Evolutionary conservation across 23 tunicate species (phyloP), one percentile per base, ranked within the genome.

Genomic region (Styela clava): DNA sequence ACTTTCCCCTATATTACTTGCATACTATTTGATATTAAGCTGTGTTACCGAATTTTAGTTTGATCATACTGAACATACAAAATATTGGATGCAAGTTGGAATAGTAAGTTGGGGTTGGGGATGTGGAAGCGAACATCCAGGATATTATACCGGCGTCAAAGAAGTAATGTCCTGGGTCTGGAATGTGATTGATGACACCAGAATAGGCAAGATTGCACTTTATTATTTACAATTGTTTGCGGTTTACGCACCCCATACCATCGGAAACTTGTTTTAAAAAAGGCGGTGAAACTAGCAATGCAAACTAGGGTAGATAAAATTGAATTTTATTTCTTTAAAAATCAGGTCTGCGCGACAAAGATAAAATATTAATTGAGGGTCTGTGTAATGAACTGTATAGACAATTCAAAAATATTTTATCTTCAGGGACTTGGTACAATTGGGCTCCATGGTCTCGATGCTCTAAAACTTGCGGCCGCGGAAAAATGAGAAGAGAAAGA

Each of bases 51-150:
- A 27, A 24, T 65, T 71, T 30, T 5, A 71, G 77, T 28, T 71
- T 22, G 29, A 71, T 7, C 12, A 22, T 3, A 18, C 32, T 3
- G 35, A 31, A 16, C 77, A 29, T 16, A 71, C 77, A 30, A 71
- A 71, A 3, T 76, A 44, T 44, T 76, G 81, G 81, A 44, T 52
- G 44, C 81, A 76, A 0, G 37, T 76, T 25, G 81, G 81, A 16
- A 52, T 76, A 16, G 81, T 76, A 44, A 76, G 81, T 52, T 76
- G 81, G 81, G 81, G 81, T 27, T 76, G 81, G 81, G 64, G 64
- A 7, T 76, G 81, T 29, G 81, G 81, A 36, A 44, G 24, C 27
- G 64, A 76, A 24, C 81, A 76, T 52, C 81, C 81, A 12, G 81
- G 81, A 26, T 76, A 33, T 64, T 76, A 76, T 26, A 76, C 81